Conservation (phyloP, 2,888 invertebrate genomes). For the Pediacus dermestoides region DNA sequence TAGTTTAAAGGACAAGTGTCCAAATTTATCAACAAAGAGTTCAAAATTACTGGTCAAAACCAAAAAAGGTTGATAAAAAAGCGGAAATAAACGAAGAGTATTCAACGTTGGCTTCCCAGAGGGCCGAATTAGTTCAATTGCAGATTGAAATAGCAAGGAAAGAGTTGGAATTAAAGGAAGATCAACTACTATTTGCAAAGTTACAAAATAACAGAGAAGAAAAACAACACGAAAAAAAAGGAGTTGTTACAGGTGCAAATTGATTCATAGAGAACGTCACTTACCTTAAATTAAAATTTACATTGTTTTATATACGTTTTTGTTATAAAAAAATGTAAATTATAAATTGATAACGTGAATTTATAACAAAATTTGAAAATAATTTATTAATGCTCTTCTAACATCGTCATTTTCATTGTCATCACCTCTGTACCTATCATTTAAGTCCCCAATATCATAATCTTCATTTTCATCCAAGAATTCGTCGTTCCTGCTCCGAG, state of each 20-base stretch:
- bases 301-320: background rate
- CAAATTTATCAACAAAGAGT: background rate
- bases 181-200: background rate
- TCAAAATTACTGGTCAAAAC: no score
- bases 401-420: background rate
- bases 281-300: no score
- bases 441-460: background rate
- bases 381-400: background rate
- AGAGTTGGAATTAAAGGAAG: constrained; percentile 4
- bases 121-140: background rate
- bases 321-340: background rate
- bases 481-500: background rate
- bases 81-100: background rate
- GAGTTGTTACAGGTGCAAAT: no score
- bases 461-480: background rate
- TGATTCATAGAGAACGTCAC: no score
- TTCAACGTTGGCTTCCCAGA: background rate
- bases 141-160: background rate
- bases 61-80: background rate
- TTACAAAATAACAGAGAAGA: background rate
- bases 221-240: background rate
- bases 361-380: no score
- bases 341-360: no score
- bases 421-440: background rate
- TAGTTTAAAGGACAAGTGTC: background rate